Percentiles rank a stretch among this genome's conserved stretches.
Evolutionary conservation across 2,113 vertebrate genomes (phyloP).

Genomic region (Chaetodon auriga): DNA sequence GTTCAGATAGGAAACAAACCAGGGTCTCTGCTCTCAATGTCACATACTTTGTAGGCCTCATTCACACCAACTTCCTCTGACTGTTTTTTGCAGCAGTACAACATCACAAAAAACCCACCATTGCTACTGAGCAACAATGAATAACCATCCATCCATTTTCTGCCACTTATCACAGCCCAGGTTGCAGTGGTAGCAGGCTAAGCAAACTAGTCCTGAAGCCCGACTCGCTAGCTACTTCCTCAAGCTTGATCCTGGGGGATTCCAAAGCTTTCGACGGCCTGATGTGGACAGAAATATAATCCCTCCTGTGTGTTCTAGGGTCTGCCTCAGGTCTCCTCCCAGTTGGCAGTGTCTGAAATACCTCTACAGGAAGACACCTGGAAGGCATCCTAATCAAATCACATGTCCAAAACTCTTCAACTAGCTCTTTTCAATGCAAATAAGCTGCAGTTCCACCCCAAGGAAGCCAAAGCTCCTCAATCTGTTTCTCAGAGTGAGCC

Average conservation of each 20-base stretch:
- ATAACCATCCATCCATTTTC: neutral
- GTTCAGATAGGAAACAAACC: neutral
- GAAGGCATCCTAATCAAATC: slow-evolving; percentile 10
- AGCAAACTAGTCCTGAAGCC: neutral
- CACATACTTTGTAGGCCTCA: too few relatives aligned
- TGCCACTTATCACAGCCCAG: neutral
- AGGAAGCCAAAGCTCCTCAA: neutral
- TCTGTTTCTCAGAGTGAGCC: neutral
- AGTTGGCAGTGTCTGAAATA: neutral
- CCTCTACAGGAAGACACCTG: neutral
- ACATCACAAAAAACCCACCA: neutral
- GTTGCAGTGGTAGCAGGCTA: neutral
- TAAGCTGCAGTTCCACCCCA: neutral
- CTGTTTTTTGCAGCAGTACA: neutral
- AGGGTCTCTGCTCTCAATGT: neutral
- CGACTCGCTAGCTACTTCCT: neutral
- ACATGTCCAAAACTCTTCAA: neutral
- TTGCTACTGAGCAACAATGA: neutral
- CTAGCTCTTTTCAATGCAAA: neutral
- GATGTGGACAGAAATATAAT: neutral
- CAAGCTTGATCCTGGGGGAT: neutral
- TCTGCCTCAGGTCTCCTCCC: neutral
- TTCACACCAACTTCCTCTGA: neutral
- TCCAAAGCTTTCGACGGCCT: neutral
- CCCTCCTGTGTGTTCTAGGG: neutral